Evolutionary conservation across 2,797 vertebrate genomes (phyloP).

Genomic region (Adelosebastes latens): DNA sequence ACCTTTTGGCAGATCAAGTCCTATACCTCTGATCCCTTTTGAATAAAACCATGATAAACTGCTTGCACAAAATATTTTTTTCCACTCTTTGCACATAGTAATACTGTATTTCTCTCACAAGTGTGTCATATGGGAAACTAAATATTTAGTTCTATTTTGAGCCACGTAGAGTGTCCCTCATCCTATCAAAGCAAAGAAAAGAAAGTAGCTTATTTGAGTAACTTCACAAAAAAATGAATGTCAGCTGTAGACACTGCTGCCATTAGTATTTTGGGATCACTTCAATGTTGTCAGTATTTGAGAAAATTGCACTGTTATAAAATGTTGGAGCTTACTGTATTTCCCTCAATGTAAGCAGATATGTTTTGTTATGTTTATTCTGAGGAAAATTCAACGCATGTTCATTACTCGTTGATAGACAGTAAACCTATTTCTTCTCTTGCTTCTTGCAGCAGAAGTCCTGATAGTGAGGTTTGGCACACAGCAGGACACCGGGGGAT

Average conservation of each 20-base stretch:
- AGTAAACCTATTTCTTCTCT: background rate
- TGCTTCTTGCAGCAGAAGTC: slow-evolving; percentile 48
- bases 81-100: background rate
- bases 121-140: background rate
- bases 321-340: background rate
- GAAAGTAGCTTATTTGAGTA: background rate
- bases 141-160: slow-evolving; percentile 1
- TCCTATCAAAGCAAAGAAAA: background rate
- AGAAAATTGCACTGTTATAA: background rate
- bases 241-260: background rate
- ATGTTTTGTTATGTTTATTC: background rate
- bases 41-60: background rate
- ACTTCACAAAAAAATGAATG: background rate
- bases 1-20: background rate
- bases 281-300: background rate
- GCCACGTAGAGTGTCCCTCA: background rate
- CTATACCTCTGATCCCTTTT: background rate
- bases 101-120: background rate
- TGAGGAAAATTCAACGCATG: background rate
- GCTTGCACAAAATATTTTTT: background rate
- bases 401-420: background rate
- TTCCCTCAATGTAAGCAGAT: background rate
- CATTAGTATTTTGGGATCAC: background rate
- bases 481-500: slow-evolving; percentile 79
- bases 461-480: slow-evolving; percentile 69